Percentiles rank a stretch among this genome's conserved stretches.
Conservation (phyloP, 2,888 invertebrate genomes). For the Siphlonurus alternatus region DNA sequence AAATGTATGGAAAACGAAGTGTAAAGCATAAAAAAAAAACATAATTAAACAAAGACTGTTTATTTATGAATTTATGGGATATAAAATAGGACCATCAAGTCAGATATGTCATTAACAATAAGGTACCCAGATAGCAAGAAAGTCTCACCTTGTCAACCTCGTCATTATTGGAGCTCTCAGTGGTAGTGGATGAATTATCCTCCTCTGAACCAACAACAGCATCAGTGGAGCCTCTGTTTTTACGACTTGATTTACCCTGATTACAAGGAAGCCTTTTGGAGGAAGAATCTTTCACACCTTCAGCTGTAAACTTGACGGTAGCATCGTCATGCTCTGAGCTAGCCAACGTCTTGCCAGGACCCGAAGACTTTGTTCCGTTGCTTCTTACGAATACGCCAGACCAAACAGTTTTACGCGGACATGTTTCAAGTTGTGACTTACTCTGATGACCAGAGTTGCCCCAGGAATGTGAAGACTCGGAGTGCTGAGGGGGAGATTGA, state of each 20-base stretch:
- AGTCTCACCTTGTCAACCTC: slow-evolving; percentile 29
- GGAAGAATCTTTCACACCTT: not conserved
- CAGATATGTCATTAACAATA: too few relatives aligned
- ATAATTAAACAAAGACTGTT: too few relatives aligned
- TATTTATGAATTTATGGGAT: too few relatives aligned
- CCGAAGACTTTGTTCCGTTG: not conserved
- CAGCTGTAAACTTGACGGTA: not conserved
- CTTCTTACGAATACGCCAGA: not conserved
- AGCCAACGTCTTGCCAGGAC: not conserved
- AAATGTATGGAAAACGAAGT: too few relatives aligned
- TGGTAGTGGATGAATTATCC: slow-evolving; percentile 52
- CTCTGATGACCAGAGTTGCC: not conserved
- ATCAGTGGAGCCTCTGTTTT: not conserved
- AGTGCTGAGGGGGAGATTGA: not conserved
- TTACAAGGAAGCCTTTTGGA: slow-evolving; percentile 2
- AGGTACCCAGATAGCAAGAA: too few relatives aligned
- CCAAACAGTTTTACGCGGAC: not conserved
- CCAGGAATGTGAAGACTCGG: not conserved
- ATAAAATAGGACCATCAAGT: too few relatives aligned
- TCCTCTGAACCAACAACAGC: slow-evolving; percentile 32
- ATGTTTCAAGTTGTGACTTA: not conserved
- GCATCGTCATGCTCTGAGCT: not conserved
- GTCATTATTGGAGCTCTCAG: slow-evolving; percentile 47
- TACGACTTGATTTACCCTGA: not conserved
- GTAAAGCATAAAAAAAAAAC: too few relatives aligned